These are phyloP conservation scores for Parazoanthus darwini DNA, from an alignment of 92 coral and sea anemone species.

Conservation along the genomic window DNA sequence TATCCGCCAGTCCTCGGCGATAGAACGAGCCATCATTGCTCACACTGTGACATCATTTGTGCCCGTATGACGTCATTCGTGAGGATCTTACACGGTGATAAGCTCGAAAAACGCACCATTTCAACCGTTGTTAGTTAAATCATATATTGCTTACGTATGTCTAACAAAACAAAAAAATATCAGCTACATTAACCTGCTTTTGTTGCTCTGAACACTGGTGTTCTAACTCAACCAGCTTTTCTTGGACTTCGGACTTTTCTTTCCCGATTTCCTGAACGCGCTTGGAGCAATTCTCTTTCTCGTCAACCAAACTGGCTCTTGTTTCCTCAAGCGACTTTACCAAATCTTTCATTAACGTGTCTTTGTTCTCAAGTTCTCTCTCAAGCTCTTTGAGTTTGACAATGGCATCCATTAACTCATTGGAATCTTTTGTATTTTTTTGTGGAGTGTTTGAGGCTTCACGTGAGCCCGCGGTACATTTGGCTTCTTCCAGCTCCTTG, in stretches of 20 bases:
- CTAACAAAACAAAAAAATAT: neutral
- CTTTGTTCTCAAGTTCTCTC: conserved; percentile 50
- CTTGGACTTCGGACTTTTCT: conserved; percentile 25
- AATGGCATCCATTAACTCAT: conserved; percentile 22
- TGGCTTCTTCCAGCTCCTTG: conserved; percentile 50
- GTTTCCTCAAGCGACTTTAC: conserved; percentile 73
- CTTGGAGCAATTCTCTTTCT: conserved; percentile 52
- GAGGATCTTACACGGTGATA: too few relatives aligned
- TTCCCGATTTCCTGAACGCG: conserved; percentile 43
- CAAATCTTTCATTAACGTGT: conserved; percentile 62
- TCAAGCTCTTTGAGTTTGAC: conserved; percentile 34
- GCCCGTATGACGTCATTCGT: too few relatives aligned
- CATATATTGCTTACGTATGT: too few relatives aligned
- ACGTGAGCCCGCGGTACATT: neutral
- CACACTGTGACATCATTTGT: too few relatives aligned
- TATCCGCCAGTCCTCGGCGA: too few relatives aligned
- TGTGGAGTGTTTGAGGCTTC: too few relatives aligned
- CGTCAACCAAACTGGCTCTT: conserved; percentile 58
- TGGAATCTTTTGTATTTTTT: conserved; percentile 42
- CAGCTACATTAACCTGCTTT: neutral
- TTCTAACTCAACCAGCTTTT: conserved; percentile 45
- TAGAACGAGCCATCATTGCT: too few relatives aligned
- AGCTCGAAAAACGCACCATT: too few relatives aligned
- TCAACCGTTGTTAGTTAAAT: too few relatives aligned
- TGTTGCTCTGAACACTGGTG: neutral